Conservation (phyloP, 1,140 invertebrate genomes). For the Trachelipus rathkii region DNA sequence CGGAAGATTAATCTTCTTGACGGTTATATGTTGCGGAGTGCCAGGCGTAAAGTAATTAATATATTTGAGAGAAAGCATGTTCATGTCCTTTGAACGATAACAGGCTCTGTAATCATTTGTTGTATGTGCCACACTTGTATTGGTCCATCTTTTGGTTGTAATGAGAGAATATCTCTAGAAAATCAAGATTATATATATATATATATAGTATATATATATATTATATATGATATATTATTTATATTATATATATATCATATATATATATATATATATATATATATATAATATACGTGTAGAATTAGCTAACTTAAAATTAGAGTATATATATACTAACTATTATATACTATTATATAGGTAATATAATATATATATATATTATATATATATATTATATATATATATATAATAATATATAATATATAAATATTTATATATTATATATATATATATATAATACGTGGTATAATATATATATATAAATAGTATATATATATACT, state of each 20-base stretch:
- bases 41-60: conserved; percentile 37
- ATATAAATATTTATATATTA: background rate
- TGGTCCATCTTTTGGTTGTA: conserved; percentile 33
- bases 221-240: too few relatives aligned
- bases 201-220: too few relatives aligned
- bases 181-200: background rate
- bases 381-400: background rate
- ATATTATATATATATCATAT: too few relatives aligned
- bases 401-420: background rate
- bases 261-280: too few relatives aligned
- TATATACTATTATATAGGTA: too few relatives aligned
- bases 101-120: conserved; percentile 31
- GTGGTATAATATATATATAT: background rate
- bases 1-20: conserved; percentile 48
- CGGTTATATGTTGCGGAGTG: conserved; percentile 31
- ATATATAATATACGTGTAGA: too few relatives aligned
- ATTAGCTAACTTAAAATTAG: too few relatives aligned
- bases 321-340: too few relatives aligned
- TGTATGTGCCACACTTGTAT: conserved; percentile 41
- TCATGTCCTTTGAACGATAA: conserved; percentile 33
- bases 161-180: conserved; percentile 36
- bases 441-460: background rate
- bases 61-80: conserved; percentile 35
- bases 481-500: too few relatives aligned
- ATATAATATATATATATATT: background rate